These are phyloP conservation scores for Sebastes ruberrimus DNA, from an alignment of 2,797 vertebrate genomes.

Conservation along the genomic window DNA sequence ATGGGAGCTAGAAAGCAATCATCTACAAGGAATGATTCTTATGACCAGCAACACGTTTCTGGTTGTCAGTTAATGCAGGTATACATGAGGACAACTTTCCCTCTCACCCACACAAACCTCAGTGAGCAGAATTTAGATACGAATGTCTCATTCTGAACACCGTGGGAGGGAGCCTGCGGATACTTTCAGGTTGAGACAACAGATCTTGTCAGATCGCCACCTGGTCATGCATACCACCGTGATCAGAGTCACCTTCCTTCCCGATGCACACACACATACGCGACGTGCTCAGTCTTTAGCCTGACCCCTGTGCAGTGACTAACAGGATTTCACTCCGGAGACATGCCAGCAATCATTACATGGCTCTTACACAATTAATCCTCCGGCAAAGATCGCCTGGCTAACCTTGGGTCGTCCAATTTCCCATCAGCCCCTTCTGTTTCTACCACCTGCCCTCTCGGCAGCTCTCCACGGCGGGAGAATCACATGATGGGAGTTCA, in stretches of 20 bases:
- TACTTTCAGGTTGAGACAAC: slow-evolving; percentile 43
- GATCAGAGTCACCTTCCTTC: slow-evolving; percentile 68
- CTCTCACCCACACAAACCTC: background rate
- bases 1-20: background rate
- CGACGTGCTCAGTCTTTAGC: slow-evolving; percentile 40
- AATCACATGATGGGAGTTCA: slow-evolving; percentile 54
- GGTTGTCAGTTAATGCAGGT: slow-evolving; percentile 11
- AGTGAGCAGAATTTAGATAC: slow-evolving; percentile 27
- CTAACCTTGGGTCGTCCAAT: slow-evolving; percentile 78
- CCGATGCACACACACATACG: slow-evolving; percentile 19
- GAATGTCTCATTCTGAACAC: slow-evolving; percentile 24
- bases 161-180: slow-evolving; percentile 32
- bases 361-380: slow-evolving; percentile 85
- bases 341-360: slow-evolving; percentile 82
- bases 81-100: slow-evolving; percentile 11
- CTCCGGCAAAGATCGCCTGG: slow-evolving; percentile 69
- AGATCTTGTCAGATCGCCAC: slow-evolving; percentile 60
- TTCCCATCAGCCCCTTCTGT: slow-evolving; percentile 73
- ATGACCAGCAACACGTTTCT: background rate
- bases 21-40: background rate
- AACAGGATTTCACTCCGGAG: slow-evolving; percentile 79
- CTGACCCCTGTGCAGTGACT: slow-evolving; percentile 68
- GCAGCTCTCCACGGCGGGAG: slow-evolving; percentile 16
- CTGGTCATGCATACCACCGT: slow-evolving; percentile 45
- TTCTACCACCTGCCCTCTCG: slow-evolving; percentile 68